Conservation (phyloP, 2,113 vertebrate species). For the Plecturocebus donacophilus region DNA sequence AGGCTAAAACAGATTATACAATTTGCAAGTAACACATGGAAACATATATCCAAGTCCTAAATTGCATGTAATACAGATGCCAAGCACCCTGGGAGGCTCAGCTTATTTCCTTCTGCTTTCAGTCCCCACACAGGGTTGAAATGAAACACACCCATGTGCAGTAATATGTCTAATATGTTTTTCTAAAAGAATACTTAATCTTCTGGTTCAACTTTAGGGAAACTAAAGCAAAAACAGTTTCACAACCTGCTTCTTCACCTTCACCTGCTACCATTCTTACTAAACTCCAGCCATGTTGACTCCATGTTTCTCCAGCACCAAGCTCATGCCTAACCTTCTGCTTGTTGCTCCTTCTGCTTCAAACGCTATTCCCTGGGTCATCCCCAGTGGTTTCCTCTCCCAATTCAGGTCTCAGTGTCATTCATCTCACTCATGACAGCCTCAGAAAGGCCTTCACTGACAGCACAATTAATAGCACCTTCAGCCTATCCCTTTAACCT, state of each 20-base stretch:
- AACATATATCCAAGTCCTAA: slow-evolving; percentile 65
- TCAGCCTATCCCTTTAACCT: not conserved
- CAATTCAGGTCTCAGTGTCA: no score
- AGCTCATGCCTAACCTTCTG: not conserved
- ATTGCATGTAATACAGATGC: slow-evolving; percentile 60
- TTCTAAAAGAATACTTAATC: slow-evolving; percentile 12
- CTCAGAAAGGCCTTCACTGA: not conserved
- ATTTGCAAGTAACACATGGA: slow-evolving; percentile 70
- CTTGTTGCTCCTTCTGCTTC: not conserved
- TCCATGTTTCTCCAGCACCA: not conserved
- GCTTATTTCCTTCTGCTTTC: slow-evolving; percentile 46
- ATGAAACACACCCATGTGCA: slow-evolving; percentile 27
- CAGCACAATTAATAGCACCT: not conserved
- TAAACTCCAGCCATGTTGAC: not conserved
- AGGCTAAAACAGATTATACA: slow-evolving; percentile 68
- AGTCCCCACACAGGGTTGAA: slow-evolving; percentile 11
- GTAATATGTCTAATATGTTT: not conserved
- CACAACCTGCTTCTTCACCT: not conserved
- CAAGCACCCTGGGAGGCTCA: slow-evolving; percentile 60
- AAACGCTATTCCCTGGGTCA: not conserved
- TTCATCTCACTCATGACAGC: not conserved
- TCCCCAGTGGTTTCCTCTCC: not conserved
- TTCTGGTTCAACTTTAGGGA: not conserved
- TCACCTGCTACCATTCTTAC: not conserved
- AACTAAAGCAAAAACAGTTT: not conserved